Percentiles rank a stretch among this genome's conserved stretches.
Evolutionary conservation across 2,113 vertebrate species (phyloP).

Genomic region (Otocyon megalotis): DNA sequence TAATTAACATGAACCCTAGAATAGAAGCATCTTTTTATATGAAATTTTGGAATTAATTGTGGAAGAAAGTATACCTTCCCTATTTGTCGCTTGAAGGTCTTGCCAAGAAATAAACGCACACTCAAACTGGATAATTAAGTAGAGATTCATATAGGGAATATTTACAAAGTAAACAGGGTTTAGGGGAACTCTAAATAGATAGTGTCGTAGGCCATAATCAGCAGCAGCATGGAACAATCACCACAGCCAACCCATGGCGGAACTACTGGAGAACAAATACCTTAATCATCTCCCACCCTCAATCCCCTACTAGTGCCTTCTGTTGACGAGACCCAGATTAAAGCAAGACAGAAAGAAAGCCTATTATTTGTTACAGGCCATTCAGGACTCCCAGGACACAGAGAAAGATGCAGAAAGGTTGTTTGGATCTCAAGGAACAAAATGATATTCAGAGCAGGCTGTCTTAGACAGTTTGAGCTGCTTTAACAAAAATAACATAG

Average conservation of each 20-base stretch:
- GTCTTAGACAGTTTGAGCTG: not conserved
- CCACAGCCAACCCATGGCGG: not conserved
- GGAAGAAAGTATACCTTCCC: not conserved
- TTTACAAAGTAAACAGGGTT: not conserved
- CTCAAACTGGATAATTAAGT: not conserved
- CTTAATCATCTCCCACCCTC: not conserved
- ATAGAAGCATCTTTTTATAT: not conserved
- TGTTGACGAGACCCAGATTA: not conserved
- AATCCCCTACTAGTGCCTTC: not conserved
- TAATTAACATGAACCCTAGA: not conserved
- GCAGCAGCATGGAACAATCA: not conserved
- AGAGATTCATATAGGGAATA: not conserved
- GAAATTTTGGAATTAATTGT: not conserved
- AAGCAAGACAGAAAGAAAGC: not conserved
- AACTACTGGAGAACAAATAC: not conserved
- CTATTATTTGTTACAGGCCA: not conserved
- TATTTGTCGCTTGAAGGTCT: not conserved
- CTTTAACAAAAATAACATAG: not conserved
- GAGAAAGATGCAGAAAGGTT: not conserved
- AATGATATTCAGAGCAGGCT: not conserved
- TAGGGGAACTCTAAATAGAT: not conserved
- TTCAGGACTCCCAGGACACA: not conserved
- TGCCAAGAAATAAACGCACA: not conserved
- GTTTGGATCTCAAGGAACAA: not conserved
- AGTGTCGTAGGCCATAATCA: not conserved